Conservation (phyloP, 1,140 invertebrate species). For the Prorops nasuta region DNA sequence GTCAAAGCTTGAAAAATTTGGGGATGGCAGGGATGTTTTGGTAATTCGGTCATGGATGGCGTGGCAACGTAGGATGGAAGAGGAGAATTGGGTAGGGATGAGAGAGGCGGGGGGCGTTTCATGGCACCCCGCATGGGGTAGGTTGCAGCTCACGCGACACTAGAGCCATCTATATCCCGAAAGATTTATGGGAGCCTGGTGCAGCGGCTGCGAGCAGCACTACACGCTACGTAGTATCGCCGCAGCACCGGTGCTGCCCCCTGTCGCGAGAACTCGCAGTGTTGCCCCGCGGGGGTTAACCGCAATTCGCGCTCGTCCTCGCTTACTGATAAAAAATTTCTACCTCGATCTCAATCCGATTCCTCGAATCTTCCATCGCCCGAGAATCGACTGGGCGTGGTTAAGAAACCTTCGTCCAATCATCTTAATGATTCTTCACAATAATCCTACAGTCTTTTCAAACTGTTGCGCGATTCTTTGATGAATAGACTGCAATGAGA, state of each 20-base stretch:
- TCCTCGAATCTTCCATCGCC: conserved; percentile 16
- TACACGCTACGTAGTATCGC: conserved; percentile 50
- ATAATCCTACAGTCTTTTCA: too few species aligned
- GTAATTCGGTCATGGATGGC: conserved; percentile 52
- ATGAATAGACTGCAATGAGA: too few species aligned
- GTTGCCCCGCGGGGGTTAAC: conserved; percentile 55
- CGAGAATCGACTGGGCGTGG: too few species aligned
- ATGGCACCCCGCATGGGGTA: conserved; percentile 55
- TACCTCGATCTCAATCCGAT: conserved; percentile 48
- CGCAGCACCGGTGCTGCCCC: conserved; percentile 46
- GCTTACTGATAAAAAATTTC: conserved; percentile 47
- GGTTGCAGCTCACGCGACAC: conserved; percentile 54
- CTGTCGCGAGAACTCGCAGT: conserved; percentile 52
- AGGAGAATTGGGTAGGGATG: conserved; percentile 25
- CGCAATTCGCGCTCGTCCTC: conserved; percentile 53
- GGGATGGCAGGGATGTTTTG: conserved; percentile 46
- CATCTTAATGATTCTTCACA: too few species aligned
- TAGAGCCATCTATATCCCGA: conserved; percentile 56
- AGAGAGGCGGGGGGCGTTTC: conserved; percentile 45
- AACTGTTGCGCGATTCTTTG: too few species aligned
- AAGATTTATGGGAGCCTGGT: conserved; percentile 55
- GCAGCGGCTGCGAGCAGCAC: conserved; percentile 50
- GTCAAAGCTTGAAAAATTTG: too few species aligned
- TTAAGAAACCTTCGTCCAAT: too few species aligned
- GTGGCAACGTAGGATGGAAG: conserved; percentile 2